Conservation (phyloP, 2,113 vertebrate species). For the Mus spicilegus region DNA sequence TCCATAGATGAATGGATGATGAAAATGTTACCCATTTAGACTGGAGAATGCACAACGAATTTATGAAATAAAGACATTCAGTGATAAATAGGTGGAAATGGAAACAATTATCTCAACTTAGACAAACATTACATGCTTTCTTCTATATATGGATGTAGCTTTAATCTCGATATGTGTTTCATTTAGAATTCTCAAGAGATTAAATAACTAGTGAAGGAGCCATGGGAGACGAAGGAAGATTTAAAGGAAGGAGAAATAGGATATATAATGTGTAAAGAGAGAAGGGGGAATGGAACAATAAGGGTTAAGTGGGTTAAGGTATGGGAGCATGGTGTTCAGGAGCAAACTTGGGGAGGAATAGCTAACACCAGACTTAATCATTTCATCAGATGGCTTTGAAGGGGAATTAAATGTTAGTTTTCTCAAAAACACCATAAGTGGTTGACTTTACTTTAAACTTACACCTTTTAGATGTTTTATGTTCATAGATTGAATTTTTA, state of each 20-base stretch:
- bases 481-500: background rate
- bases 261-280: background rate
- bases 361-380: background rate
- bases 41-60: background rate
- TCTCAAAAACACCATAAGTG: background rate
- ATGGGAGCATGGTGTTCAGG: background rate
- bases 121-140: background rate
- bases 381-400: background rate
- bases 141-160: background rate
- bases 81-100: background rate
- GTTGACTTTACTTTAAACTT: conserved; percentile 18
- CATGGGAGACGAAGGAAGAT: background rate
- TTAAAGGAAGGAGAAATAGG: background rate
- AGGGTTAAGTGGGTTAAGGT: background rate
- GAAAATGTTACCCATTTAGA: background rate
- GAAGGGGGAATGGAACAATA: background rate
- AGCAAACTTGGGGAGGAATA: background rate
- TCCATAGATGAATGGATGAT: background rate
- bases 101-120: background rate
- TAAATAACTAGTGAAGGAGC: background rate
- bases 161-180: background rate
- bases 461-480: background rate
- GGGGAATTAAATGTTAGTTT: background rate
- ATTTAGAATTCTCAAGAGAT: background rate
- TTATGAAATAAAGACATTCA: background rate